Base-by-base conservation (phyloP, 2,113 vertebrate species). In the Australoheros scitulus region DNA sequence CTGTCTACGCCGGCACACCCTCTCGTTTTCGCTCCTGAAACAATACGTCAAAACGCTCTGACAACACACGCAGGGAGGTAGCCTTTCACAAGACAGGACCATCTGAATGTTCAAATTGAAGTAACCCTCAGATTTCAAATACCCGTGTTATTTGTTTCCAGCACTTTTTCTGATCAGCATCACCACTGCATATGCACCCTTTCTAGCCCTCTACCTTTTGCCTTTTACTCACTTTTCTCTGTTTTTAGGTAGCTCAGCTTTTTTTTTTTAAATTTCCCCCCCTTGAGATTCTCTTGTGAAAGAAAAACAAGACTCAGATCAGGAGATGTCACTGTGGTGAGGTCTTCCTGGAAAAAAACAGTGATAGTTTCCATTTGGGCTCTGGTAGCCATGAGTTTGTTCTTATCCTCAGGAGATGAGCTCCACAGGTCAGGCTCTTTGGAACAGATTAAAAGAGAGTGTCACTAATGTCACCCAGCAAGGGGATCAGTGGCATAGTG, bases 361-460 rank as follows among this genome's bases (percentile, higher is more conserved):
- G 65, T 79, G 87, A 91, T 92, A 26, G 75, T 87, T 90, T 91
- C 89, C 81, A 84, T 92, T 75, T 80, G 77, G 80, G 82, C 58
- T 79, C 59, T 77, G 11, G 82, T 58, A 76, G 78, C 61, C 50
- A 6, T 36, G 78, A 85, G 86, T 93, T 92, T 89, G 89, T 78
- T 84, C 87, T 82, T 59, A 36, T 82, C 85, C 93, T 77, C 84
- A 1, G 60, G 89, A 88, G 92, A 88, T 47, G 55, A 58, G 86
- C 82, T 77, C 84, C 4, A 5, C 81, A 26, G 94, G 93, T 93
- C 93, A 89, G 79, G 87, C 88, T 93, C 91, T 89, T 90, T 90
- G 90, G 87, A 89, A 59, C 90, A 89, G 92, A 95, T 95, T 94
- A 94, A 95, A 94, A 92, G 89, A 90, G 84, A 78, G 87, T 90